These are phyloP conservation scores for Sebastes elongatus DNA, from an alignment of 2,797 vertebrate genomes.

Conservation along the genomic window DNA sequence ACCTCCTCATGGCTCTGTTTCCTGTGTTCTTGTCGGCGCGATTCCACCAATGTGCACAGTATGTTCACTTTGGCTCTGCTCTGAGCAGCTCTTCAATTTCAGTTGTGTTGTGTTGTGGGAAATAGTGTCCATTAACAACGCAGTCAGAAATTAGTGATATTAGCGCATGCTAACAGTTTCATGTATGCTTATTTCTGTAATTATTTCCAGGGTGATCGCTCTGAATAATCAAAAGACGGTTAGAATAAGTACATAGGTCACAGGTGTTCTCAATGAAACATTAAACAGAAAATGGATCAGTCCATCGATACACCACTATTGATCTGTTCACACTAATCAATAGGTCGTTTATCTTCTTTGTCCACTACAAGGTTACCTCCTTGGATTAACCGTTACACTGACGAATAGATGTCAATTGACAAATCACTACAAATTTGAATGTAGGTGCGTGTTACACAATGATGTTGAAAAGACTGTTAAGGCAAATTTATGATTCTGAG, in stretches of 20 bases:
- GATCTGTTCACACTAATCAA: constrained; percentile 3
- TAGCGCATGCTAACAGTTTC: background rate
- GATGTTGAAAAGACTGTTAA: background rate
- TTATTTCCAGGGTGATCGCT: background rate
- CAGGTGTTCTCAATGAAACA: background rate
- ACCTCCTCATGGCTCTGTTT: background rate
- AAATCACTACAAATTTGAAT: background rate
- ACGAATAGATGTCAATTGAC: background rate
- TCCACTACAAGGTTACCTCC: background rate
- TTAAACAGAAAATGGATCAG: background rate
- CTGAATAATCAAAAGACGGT: background rate
- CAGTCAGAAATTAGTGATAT: background rate
- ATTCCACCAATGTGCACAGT: background rate
- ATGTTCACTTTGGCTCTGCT: background rate
- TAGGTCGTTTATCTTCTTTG: background rate
- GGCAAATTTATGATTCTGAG: background rate
- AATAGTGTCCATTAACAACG: background rate
- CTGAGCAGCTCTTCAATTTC: background rate
- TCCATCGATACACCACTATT: background rate
- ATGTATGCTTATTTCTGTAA: background rate
- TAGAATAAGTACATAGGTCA: background rate
- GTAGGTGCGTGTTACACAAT: background rate
- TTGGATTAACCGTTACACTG: background rate
- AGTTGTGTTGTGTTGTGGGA: background rate
- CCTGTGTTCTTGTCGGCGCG: background rate